phyloP scores from a whole-genome alignment of 1,140 invertebrate genomes.

The Leptinotarsa lineolata region DNA sequence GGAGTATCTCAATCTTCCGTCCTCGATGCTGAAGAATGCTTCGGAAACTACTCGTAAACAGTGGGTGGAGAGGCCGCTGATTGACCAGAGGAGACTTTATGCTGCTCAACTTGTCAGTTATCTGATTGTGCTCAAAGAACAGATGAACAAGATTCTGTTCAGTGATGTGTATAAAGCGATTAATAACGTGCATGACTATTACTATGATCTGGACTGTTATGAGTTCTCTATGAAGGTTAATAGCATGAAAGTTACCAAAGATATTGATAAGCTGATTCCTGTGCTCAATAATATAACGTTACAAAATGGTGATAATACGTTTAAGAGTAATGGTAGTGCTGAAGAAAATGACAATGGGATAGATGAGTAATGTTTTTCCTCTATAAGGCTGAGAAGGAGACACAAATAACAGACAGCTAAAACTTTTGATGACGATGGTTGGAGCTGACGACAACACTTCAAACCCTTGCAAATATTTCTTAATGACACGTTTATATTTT shows the following conservation, averaged over 20 bases:
- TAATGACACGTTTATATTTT: too few relatives aligned
- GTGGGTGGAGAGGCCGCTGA: constrained; percentile 35
- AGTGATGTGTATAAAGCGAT: constrained; percentile 32
- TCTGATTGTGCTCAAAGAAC: constrained; percentile 34
- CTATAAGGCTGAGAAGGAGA: too few relatives aligned
- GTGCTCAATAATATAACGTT: background rate
- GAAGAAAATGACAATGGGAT: background rate
- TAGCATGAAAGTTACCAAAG: constrained; percentile 29
- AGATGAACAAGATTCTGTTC: constrained; percentile 31
- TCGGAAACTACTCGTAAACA: constrained; percentile 20
- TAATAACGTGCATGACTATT: constrained; percentile 31
- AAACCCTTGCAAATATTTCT: too few relatives aligned
- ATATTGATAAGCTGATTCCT: constrained; percentile 33
- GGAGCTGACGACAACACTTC: too few relatives aligned
- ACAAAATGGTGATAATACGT: background rate
- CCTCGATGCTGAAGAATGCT: constrained; percentile 30
- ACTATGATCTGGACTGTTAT: constrained; percentile 32
- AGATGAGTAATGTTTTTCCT: too few relatives aligned
- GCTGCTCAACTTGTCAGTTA: constrained; percentile 36
- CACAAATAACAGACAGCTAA: too few relatives aligned
- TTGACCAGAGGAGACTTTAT: constrained; percentile 32
- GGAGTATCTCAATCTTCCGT: constrained; percentile 37
- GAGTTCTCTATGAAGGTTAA: constrained; percentile 29
- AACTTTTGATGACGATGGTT: too few relatives aligned
- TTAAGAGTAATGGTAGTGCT: background rate